Percentiles rank a stretch among this genome's conserved stretches.
These are phyloP conservation scores for Ennomos erosarius DNA, from an alignment of 2,888 invertebrate species.

Conservation along the genomic window DNA sequence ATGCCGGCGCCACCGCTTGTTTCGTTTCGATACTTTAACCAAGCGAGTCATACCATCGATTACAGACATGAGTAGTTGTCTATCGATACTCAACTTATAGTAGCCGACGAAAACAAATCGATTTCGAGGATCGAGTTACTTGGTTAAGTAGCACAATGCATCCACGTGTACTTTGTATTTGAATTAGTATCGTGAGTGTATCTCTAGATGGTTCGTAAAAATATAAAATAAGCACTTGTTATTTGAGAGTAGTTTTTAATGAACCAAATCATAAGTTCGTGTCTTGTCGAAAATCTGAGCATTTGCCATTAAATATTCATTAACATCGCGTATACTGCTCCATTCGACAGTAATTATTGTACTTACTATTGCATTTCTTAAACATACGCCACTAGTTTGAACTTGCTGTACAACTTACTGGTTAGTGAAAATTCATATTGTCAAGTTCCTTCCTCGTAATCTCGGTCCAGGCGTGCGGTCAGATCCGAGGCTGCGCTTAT, in stretches of 20 bases:
- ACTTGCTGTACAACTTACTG: conserved; percentile 15
- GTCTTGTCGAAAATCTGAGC: conserved; percentile 11
- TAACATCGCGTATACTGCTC: conserved; percentile 12
- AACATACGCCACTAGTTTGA: conserved; percentile 8
- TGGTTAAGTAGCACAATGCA: conserved; percentile 21
- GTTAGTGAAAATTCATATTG: conserved; percentile 39
- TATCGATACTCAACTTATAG: conserved; percentile 26
- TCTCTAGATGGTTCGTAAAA: too few species aligned
- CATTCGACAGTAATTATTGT: conserved; percentile 32
- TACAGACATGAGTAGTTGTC: conserved; percentile 35
- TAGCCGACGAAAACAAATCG: conserved; percentile 31
- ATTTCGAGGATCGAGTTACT: conserved; percentile 24
- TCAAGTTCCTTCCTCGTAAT: conserved; percentile 55
- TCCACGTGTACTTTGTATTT: conserved; percentile 6
- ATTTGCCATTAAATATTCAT: conserved; percentile 25
- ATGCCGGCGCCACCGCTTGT: conserved; percentile 32
- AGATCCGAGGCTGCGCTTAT: conserved; percentile 59
- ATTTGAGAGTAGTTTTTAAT: neutral
- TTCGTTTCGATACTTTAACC: conserved; percentile 24
- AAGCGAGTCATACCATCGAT: conserved; percentile 31
- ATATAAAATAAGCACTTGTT: too few species aligned
- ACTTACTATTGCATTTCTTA: conserved; percentile 19
- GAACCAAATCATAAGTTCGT: conserved; percentile 9
- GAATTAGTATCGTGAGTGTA: too few species aligned
- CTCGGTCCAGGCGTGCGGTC: conserved; percentile 54